Conservation (phyloP, 2,797 vertebrate species). For the Lophura swinhoii region DNA sequence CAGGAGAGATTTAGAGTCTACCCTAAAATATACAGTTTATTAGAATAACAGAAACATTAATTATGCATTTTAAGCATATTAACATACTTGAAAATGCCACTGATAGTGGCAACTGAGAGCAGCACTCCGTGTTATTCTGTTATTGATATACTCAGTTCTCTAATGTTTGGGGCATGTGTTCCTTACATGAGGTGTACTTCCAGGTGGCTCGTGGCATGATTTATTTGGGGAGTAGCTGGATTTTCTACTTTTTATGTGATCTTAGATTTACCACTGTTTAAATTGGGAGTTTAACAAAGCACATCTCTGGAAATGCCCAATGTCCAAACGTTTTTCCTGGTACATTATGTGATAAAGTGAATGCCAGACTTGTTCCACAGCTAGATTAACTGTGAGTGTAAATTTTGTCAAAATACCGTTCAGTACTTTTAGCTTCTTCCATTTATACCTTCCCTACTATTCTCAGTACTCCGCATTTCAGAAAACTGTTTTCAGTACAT, state of each 20-base stretch:
- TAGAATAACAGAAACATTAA: not conserved
- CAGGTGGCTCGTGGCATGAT: not conserved
- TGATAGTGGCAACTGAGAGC: not conserved
- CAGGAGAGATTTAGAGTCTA: not conserved
- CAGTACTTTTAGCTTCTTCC: not conserved
- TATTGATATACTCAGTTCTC: not conserved
- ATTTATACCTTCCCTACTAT: not conserved
- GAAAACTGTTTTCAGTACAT: not conserved
- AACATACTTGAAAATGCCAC: not conserved
- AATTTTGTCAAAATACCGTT: not conserved
- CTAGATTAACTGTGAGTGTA: not conserved
- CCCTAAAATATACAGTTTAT: not conserved
- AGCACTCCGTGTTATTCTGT: not conserved
- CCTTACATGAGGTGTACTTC: not conserved
- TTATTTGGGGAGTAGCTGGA: not conserved
- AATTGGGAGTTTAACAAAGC: not conserved
- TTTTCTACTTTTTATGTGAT: not conserved
- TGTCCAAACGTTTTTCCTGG: not conserved
- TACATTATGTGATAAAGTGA: not conserved
- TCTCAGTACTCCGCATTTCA: not conserved
- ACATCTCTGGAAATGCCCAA: not conserved
- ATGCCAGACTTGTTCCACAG: not conserved
- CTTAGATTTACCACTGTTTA: not conserved
- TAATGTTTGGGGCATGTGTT: not conserved
- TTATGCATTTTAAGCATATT: not conserved